Base-by-base conservation (phyloP, 2,888 invertebrate genomes). In the Clusia tigrina region DNA sequence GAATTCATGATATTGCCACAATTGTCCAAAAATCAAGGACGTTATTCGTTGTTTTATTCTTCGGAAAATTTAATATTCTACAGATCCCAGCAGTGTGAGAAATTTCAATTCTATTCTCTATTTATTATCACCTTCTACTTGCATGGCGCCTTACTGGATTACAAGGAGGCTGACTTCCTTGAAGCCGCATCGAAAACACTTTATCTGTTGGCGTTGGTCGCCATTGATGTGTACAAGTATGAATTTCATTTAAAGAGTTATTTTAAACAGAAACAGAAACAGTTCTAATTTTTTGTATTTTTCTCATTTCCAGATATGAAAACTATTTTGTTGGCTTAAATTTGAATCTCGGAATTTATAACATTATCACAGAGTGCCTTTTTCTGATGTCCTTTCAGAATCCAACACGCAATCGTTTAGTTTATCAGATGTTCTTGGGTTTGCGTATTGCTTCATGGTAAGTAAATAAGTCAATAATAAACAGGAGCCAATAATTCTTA, bases 261-360 rank as follows among this genome's bases (percentile, higher is more conserved):
- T 3, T 51, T 51, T 26, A 24, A 22, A 42, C 24, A 15, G 10
- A n/a, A n/a, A n/a, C n/a, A n/a, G n/a, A n/a, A n/a, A n/a, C n/a
- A n/a, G n/a, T 2, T 17, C 42, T 24, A 54, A 9, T 57, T 62
- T 25, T 54, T 10, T 48, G 23, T 24, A 1, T 2, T 1, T 42
- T 1, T 52, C 10, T 9, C 10, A 52, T 18, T 71, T 73, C 2
- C 58, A 83, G 83, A 65, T 83, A 80, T 71, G 84, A 84, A 66
- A 83, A 83, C 68, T 84, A 83, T 67, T 83, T 83, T 56, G 79
- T 84, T 38, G 79, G 81, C 42, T 67, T 84, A 12, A 84, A 81
- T 67, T 72, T 84, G n/a, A 81, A 80, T 56, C 66, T 83, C 32
- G 81, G 81, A 5, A 66, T 83, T 23, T 84, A 82, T 62, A 79